These are phyloP conservation scores for Ellobium chinense DNA, from an alignment of 2,888 invertebrate genomes.

Conservation along the genomic window DNA sequence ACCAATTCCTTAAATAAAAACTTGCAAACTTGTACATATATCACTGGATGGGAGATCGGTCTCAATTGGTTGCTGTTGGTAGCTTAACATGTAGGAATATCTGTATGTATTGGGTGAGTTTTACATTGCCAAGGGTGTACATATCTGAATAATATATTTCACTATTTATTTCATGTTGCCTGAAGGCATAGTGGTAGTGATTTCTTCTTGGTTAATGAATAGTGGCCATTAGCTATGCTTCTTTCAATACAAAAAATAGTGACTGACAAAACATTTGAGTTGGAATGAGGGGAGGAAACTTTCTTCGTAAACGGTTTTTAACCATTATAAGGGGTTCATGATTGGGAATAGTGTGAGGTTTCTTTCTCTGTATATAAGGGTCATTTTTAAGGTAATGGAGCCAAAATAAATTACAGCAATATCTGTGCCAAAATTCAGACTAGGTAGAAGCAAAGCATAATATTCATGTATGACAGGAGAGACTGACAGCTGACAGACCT, in stretches of 20 bases:
- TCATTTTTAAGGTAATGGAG: too few species aligned
- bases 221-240: too few species aligned
- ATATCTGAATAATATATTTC: background rate
- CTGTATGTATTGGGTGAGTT: conserved; percentile 16
- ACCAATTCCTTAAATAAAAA: conserved; percentile 32
- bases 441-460: background rate
- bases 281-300: too few species aligned
- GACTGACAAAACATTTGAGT: too few species aligned
- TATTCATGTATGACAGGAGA: background rate
- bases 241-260: too few species aligned
- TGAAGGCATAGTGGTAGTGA: too few species aligned
- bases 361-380: too few species aligned
- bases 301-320: too few species aligned
- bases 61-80: conserved; percentile 40
- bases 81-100: conserved; percentile 8
- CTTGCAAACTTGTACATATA: conserved; percentile 6
- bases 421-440: background rate
- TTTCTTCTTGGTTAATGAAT: too few species aligned
- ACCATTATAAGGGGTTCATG: too few species aligned
- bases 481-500: background rate
- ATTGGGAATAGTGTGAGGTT: too few species aligned
- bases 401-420: too few species aligned
- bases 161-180: background rate
- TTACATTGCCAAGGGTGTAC: background rate
- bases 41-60: conserved; percentile 43